phyloP scores from a whole-genome alignment of 2,888 invertebrate species.

The Apotomis turbidana region DNA sequence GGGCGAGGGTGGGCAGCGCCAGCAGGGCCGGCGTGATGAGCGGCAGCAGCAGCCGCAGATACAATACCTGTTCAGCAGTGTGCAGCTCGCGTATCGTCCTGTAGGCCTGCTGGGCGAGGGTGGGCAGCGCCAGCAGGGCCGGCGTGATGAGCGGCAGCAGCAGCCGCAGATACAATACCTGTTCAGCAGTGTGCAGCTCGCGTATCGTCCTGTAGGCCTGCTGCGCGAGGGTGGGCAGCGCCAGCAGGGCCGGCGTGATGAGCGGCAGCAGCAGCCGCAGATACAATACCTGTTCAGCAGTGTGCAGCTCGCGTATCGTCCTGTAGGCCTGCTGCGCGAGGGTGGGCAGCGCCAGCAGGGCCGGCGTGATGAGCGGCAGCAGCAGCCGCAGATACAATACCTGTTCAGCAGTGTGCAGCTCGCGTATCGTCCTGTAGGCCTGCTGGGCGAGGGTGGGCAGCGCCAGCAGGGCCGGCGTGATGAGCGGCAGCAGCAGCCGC shows the following conservation, averaged over 20 bases:
- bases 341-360: constrained; percentile 65
- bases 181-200: constrained; percentile 63
- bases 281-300: constrained; percentile 63
- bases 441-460: constrained; percentile 54
- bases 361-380: constrained; percentile 59
- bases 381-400: constrained; percentile 63
- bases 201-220: constrained; percentile 72
- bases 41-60: constrained; percentile 57
- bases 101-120: constrained; percentile 71
- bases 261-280: constrained; percentile 67
- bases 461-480: constrained; percentile 49
- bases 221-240: constrained; percentile 68
- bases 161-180: constrained; percentile 54
- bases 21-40: constrained; percentile 48
- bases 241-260: constrained; percentile 57
- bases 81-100: constrained; percentile 73
- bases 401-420: constrained; percentile 52
- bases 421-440: background rate
- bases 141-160: constrained; percentile 22
- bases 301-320: constrained; percentile 72
- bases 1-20: constrained; percentile 54
- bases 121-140: constrained; percentile 56
- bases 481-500: constrained; percentile 57
- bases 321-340: constrained; percentile 72
- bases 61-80: constrained; percentile 63